Base-by-base conservation (phyloP, 2,888 invertebrate genomes). In the Leptogaster cylindrica region DNA sequence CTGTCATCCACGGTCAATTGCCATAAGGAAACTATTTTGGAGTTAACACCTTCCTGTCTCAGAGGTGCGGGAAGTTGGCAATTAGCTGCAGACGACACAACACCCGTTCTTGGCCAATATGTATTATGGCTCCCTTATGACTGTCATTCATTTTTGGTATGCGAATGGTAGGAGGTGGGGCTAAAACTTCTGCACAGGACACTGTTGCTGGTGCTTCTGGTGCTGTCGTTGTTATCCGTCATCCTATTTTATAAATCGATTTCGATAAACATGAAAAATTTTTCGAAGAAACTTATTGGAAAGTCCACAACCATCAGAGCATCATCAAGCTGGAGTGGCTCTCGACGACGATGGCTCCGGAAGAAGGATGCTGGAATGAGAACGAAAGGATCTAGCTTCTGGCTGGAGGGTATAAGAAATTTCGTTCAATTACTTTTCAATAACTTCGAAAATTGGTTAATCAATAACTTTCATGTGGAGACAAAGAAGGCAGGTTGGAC, bases 371-470 rank as follows among this genome's bases (percentile, higher is more conserved):
- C 23, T 50, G 50, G 25, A n/a, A n/a, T n/a, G n/a, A n/a, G n/a
- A n/a, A n/a, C n/a, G n/a, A 44, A 20, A 7, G 7, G 44, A 3
- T 16, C 8, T n/a, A 12, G 39, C 23, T 58, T 36, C 41, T 27
- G 44, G 12, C 28, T 48, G 64, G 14, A 36, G 50, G 48, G 14
- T 48, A 65, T 65, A 65, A 65, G 65, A 65, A 65, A 65, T 65
- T 36, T 50, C 50, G 50, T 65, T 50, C 51, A 65, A 65, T 50
- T 65, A 65, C 65, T 65, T 65, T 65, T 65, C 65, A 65, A 65
- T 65, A 65, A 65, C 50, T 50, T 65, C 39, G 65, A 50, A 65
- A 65, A 65, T 65, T 65, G 65, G 50, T 65, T 65, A 65, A 65
- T 65, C 65, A 65, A 65, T 65, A 65, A 65, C 65, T 65, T 46